Percentiles rank a stretch among this genome's conserved stretches.
These are phyloP conservation scores for Apus apus DNA, from an alignment of 2,113 vertebrate species.

Conservation along the genomic window DNA sequence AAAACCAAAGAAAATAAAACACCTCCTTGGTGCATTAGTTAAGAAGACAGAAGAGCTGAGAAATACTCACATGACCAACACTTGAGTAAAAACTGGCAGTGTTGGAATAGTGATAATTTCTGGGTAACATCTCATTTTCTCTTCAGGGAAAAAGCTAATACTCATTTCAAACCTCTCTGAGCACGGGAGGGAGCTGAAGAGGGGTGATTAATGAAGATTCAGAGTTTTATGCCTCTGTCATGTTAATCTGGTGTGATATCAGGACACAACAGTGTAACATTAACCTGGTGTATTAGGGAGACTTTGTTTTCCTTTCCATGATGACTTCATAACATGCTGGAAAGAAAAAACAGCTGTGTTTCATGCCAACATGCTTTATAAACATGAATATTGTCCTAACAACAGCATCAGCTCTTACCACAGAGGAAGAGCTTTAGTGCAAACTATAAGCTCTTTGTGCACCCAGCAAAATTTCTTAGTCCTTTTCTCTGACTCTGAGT, in stretches of 20 bases:
- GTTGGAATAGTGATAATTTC: neutral
- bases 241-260: neutral
- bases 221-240: neutral
- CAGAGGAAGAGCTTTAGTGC: neutral
- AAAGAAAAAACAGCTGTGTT: neutral
- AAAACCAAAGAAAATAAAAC: neutral
- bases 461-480: neutral
- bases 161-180: neutral
- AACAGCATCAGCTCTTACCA: neutral
- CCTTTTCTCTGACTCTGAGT: neutral
- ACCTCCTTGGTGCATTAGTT: neutral
- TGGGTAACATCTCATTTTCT: neutral
- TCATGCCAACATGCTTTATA: neutral
- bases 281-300: neutral
- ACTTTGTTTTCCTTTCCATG: constrained; percentile 10
- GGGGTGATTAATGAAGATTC: neutral
- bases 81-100: neutral
- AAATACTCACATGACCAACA: neutral
- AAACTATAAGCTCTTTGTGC: neutral
- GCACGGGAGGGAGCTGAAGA: neutral
- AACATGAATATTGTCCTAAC: neutral
- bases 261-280: neutral
- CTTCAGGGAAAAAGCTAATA: neutral
- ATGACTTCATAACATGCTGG: neutral
- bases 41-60: neutral